phyloP scores from a whole-genome alignment of 2,113 vertebrate species.

The Megaceryle maxima region DNA sequence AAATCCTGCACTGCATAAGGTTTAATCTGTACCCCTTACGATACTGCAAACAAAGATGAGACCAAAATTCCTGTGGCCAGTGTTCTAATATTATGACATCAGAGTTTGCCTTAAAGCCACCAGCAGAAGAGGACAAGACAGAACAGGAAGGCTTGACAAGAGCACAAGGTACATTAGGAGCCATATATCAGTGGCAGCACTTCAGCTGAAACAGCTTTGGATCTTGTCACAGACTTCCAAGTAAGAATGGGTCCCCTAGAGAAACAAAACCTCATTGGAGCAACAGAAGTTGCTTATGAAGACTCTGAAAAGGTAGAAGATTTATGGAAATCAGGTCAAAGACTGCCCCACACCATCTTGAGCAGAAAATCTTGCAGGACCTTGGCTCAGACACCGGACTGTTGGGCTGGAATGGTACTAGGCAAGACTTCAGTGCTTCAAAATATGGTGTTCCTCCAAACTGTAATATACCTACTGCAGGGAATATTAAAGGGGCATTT shows the following conservation, averaged over 20 bases:
- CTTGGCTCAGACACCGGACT: not conserved
- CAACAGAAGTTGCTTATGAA: not conserved
- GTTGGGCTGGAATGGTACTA: not conserved
- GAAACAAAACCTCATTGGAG: not conserved
- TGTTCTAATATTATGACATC: rapidly evolving
- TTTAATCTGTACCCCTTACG: not conserved
- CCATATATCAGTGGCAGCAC: not conserved
- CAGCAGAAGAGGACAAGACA: not conserved
- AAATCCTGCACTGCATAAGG: not conserved
- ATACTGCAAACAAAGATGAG: not conserved
- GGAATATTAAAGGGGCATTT: not conserved
- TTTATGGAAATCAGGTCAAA: not conserved
- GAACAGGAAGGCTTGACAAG: not conserved
- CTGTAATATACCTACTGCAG: not conserved
- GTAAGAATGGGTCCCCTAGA: not conserved
- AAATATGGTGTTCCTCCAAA: not conserved
- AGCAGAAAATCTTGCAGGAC: not conserved
- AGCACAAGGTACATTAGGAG: not conserved
- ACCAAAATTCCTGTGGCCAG: not conserved
- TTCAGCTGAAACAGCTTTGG: not conserved
- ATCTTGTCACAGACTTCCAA: not conserved
- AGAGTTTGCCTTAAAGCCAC: not conserved
- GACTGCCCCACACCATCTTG: not conserved
- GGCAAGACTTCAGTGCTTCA: not conserved
- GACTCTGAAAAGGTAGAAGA: not conserved